A percentile compares a stretch with the other conserved stretches of the same genome.
These are phyloP conservation scores for Melipona quadrifasciata DNA, from an alignment of 1,140 invertebrate genomes.

Conservation along the genomic window DNA sequence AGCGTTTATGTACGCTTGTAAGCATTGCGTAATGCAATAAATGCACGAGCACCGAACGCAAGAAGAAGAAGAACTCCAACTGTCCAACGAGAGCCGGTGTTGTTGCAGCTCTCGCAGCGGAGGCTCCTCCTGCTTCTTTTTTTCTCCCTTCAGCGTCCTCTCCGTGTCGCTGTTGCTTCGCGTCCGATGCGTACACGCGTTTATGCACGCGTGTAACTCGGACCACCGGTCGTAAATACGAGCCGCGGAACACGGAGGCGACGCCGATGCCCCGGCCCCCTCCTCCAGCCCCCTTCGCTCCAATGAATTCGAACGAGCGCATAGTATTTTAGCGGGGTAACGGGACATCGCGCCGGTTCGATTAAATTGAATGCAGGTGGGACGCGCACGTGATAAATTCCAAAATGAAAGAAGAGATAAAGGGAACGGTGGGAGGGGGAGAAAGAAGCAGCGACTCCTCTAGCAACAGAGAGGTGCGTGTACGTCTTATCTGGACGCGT, in stretches of 20 bases:
- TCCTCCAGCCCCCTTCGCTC: neutral
- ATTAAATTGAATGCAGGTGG: constrained; percentile 52
- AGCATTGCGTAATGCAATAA: constrained; percentile 65
- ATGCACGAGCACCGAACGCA: constrained; percentile 36
- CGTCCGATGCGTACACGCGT: constrained; percentile 18
- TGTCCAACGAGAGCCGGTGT: constrained; percentile 33
- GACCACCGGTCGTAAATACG: constrained; percentile 6
- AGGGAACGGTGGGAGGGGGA: neutral
- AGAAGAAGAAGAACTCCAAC: constrained; percentile 29
- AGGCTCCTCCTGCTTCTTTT: too few relatives aligned
- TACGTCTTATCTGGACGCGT: constrained; percentile 29
- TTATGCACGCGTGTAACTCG: constrained; percentile 13
- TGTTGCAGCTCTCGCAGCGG: neutral
- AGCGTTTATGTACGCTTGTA: constrained; percentile 31
- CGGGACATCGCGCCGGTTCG: constrained; percentile 52
- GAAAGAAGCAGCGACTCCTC: neutral
- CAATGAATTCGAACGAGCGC: constrained; percentile 39
- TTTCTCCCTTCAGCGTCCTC: neutral
- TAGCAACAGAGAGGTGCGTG: neutral
- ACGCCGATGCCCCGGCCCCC: neutral
- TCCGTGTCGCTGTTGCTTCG: neutral
- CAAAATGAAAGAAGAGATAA: neutral
- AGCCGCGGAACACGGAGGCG: neutral
- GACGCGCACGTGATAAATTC: constrained; percentile 20
- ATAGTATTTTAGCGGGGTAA: constrained; percentile 56